phyloP scores from a whole-genome alignment of 2,888 invertebrate genomes.

The Alitta virens region DNA sequence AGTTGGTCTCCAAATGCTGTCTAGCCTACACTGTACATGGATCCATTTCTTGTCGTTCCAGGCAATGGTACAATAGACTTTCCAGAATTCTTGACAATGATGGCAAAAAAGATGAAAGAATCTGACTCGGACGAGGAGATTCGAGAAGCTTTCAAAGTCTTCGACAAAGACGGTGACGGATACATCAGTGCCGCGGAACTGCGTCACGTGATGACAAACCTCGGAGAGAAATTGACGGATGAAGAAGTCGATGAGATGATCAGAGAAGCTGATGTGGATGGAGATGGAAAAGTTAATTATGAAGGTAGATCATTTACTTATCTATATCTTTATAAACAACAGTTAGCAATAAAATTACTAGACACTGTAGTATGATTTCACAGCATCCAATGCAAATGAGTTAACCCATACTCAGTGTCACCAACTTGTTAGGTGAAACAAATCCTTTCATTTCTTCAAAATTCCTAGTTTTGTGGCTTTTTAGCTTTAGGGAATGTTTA shows the following conservation, averaged over 20 bases:
- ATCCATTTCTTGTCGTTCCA: background rate
- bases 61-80: constrained; percentile 1
- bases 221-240: constrained; percentile 3
- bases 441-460: too few relatives aligned
- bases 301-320: too few relatives aligned
- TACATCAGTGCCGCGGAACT: background rate
- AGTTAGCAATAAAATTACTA: too few relatives aligned
- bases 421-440: too few relatives aligned
- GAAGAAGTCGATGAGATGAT: constrained; percentile 1
- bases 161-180: constrained; percentile 2
- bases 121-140: background rate
- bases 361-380: too few relatives aligned
- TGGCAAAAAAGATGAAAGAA: constrained; percentile 3
- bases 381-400: too few relatives aligned
- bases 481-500: too few relatives aligned
- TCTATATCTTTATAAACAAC: too few relatives aligned
- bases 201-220: background rate
- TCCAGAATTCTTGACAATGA: background rate
- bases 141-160: constrained; percentile 3
- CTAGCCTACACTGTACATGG: too few relatives aligned
- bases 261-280: constrained; percentile 2
- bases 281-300: constrained; percentile 4
- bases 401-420: too few relatives aligned
- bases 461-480: too few relatives aligned
- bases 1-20: too few relatives aligned